phyloP scores from a whole-genome alignment of 1,140 invertebrate genomes.

The Pseudachorutes palmiensis region DNA sequence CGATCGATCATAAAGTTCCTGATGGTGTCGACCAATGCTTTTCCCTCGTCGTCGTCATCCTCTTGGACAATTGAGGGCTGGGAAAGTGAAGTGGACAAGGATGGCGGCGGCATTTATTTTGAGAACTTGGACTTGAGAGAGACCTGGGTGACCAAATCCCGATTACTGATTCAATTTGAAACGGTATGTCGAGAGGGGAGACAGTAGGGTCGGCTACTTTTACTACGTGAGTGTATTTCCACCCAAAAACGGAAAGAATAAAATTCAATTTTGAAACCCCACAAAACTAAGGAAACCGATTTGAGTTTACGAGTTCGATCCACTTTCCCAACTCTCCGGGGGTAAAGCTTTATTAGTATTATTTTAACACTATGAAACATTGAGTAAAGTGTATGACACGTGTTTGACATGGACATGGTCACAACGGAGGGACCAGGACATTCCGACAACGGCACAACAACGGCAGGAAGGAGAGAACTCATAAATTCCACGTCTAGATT shows the following conservation, averaged over 20 bases:
- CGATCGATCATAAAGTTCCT: neutral
- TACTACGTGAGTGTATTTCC: no score
- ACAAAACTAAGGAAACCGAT: neutral
- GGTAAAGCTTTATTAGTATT: slow-evolving; percentile 11
- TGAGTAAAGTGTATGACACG: slow-evolving; percentile 11
- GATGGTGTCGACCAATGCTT: slow-evolving; percentile 1
- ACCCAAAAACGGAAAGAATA: no score
- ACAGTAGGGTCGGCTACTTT: neutral
- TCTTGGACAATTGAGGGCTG: slow-evolving; percentile 5
- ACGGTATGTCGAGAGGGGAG: neutral
- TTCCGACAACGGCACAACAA: neutral
- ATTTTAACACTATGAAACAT: slow-evolving; percentile 9
- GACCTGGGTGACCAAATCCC: slow-evolving; percentile 5
- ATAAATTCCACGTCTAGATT: slow-evolving; percentile 3
- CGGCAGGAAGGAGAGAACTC: neutral
- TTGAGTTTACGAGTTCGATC: slow-evolving; percentile 5
- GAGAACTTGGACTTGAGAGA: neutral
- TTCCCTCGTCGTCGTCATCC: neutral
- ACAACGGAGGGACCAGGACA: neutral
- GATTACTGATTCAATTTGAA: slow-evolving; percentile 12
- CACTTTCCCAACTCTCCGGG: neutral
- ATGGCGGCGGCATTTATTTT: neutral
- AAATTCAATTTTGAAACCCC: slow-evolving; percentile 11
- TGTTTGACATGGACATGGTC: slow-evolving; percentile 7
- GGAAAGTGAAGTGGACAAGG: neutral